phyloP scores from a whole-genome alignment of 2,888 invertebrate species.

The Sipunculus nudus region DNA sequence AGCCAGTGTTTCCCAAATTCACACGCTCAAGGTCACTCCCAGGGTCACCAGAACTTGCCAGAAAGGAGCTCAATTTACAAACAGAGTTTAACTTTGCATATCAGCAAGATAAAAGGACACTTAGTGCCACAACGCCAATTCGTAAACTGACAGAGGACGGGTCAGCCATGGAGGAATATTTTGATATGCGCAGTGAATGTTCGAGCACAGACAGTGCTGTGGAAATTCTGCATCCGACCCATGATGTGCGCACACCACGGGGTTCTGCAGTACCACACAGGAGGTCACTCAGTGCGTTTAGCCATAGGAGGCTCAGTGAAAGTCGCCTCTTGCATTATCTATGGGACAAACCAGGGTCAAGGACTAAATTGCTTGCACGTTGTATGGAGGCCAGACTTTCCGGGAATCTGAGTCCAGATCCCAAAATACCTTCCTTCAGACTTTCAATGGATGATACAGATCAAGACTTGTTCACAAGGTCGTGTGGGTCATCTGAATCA shows the following conservation, averaged over 20 bases:
- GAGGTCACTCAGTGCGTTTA: too few relatives aligned
- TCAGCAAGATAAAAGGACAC: conserved; percentile 1
- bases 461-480: conserved; percentile 7
- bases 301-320: too few relatives aligned
- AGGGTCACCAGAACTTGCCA: conserved; percentile 54
- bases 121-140: conserved; percentile 12
- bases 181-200: conserved; percentile 26
- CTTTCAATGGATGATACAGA: background rate
- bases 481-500: conserved; percentile 38
- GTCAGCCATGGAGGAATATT: conserved; percentile 10
- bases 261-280: background rate
- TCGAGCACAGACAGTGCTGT: conserved; percentile 41
- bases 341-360: too few relatives aligned
- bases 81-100: background rate
- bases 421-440: too few relatives aligned
- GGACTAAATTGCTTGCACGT: conserved; percentile 22
- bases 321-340: too few relatives aligned
- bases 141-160: conserved; percentile 10
- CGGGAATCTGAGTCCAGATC: too few relatives aligned
- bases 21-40: too few relatives aligned
- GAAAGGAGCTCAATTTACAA: conserved; percentile 31
- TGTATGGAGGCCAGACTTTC: conserved; percentile 22
- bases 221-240: too few relatives aligned
- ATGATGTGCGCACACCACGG: too few relatives aligned
- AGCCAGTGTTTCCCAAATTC: background rate